A percentile compares a stretch with the other conserved stretches of the same genome.
phyloP scores from a whole-genome alignment of 2,888 invertebrate species.

The Ariolimax columbianus region DNA sequence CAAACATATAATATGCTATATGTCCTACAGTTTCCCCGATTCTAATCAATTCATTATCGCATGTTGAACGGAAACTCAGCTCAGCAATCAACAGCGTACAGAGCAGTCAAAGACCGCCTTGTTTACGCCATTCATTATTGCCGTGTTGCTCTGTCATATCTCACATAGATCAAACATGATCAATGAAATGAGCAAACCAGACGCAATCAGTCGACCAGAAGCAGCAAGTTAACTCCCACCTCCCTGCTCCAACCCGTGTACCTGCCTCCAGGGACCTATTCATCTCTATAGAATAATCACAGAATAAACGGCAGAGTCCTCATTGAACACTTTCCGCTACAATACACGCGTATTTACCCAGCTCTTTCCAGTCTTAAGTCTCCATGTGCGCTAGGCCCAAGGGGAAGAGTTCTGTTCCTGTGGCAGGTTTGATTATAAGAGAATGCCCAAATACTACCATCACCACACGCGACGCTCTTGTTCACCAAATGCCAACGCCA shows the following conservation, averaged over 20 bases:
- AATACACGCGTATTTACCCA: constrained; percentile 27
- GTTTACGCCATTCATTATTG: background rate
- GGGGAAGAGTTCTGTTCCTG: background rate
- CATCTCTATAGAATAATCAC: background rate
- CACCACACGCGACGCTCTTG: constrained; percentile 1
- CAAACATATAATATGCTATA: too few relatives aligned
- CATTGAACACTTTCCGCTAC: background rate
- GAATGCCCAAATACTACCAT: background rate
- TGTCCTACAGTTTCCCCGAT: background rate
- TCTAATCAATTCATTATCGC: background rate
- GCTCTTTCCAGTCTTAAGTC: constrained; percentile 19
- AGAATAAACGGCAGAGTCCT: background rate
- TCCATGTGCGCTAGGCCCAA: background rate
- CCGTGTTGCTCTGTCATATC: background rate
- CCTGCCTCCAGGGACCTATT: background rate
- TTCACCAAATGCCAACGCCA: constrained; percentile 19
- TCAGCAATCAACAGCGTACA: background rate
- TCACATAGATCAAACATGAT: background rate
- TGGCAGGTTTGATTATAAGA: background rate
- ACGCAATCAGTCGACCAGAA: background rate
- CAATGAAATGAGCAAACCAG: background rate
- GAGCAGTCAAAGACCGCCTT: background rate
- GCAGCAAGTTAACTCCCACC: constrained; percentile 15
- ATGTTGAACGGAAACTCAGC: background rate
- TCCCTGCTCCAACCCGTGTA: background rate